Percentiles rank a stretch among this genome's conserved stretches.
phyloP scores from a whole-genome alignment of 2,888 invertebrate species.

The Nephrotoma guestfalica region DNA sequence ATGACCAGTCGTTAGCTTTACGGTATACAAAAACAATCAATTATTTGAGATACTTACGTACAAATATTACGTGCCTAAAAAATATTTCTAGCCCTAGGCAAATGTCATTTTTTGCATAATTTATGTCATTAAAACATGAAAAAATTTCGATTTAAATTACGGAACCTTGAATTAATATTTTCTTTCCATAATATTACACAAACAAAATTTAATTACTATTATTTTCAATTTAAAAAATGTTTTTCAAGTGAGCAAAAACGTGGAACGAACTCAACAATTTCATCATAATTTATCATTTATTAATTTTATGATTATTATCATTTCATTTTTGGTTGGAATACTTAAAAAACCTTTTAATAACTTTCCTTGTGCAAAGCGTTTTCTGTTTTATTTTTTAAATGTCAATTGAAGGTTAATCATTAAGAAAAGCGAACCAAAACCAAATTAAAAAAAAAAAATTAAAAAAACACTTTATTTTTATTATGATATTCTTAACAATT shows the following conservation, averaged over 20 bases:
- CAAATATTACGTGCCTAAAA: too few relatives aligned
- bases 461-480: not conserved
- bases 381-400: not conserved
- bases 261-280: not conserved
- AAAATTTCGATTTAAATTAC: not conserved
- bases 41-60: too few relatives aligned
- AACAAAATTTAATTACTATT: not conserved
- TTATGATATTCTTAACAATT: not conserved
- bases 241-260: not conserved
- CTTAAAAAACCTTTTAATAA: not conserved
- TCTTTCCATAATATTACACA: not conserved
- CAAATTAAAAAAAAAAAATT: not conserved
- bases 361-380: not conserved
- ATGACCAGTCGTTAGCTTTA: too few relatives aligned
- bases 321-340: not conserved
- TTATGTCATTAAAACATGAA: not conserved
- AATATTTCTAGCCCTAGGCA: too few relatives aligned
- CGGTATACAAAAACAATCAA: too few relatives aligned
- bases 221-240: not conserved
- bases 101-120: too few relatives aligned
- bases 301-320: not conserved
- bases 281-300: not conserved
- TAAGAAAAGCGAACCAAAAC: not conserved
- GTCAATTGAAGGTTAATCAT: not conserved
- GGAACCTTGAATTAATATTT: not conserved